These are phyloP conservation scores for Hydraecia micacea DNA, from an alignment of 2,888 invertebrate species.

Conservation along the genomic window DNA sequence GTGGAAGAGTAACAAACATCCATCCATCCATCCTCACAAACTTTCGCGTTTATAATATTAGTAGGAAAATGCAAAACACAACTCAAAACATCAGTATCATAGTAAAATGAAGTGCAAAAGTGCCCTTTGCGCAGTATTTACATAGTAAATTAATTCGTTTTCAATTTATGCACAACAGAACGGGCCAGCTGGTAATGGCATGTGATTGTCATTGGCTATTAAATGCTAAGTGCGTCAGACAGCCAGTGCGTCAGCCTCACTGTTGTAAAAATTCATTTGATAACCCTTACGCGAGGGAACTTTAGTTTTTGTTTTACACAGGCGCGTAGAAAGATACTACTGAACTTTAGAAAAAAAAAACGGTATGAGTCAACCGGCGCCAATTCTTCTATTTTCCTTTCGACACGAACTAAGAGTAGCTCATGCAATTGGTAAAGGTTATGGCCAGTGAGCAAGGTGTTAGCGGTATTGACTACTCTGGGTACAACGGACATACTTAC, in stretches of 20 bases:
- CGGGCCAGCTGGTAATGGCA: conserved; percentile 62
- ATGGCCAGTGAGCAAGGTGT: neutral
- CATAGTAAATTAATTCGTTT: conserved; percentile 70
- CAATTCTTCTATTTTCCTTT: neutral
- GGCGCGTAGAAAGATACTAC: neutral
- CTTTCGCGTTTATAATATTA: too few species aligned
- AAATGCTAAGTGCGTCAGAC: conserved; percentile 65
- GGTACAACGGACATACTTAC: neutral
- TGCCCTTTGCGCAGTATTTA: conserved; percentile 59
- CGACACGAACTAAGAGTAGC: neutral
- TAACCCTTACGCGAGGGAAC: conserved; percentile 32
- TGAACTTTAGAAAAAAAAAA: neutral
- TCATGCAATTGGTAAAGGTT: neutral
- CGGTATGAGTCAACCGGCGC: neutral
- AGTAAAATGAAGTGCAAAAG: conserved; percentile 53
- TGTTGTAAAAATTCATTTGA: conserved; percentile 58
- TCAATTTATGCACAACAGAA: conserved; percentile 62
- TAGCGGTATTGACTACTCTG: neutral
- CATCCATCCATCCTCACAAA: too few species aligned
- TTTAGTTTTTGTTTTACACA: conserved; percentile 7
- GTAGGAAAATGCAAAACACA: conserved; percentile 14
- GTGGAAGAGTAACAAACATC: too few species aligned
- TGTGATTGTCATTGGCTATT: conserved; percentile 68
- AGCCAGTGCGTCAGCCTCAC: conserved; percentile 51
- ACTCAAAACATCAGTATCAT: conserved; percentile 39